Percentiles rank a stretch among this genome's conserved stretches.
phyloP scores from a whole-genome alignment of 2,888 invertebrate species.

The Campoplex nolae region DNA sequence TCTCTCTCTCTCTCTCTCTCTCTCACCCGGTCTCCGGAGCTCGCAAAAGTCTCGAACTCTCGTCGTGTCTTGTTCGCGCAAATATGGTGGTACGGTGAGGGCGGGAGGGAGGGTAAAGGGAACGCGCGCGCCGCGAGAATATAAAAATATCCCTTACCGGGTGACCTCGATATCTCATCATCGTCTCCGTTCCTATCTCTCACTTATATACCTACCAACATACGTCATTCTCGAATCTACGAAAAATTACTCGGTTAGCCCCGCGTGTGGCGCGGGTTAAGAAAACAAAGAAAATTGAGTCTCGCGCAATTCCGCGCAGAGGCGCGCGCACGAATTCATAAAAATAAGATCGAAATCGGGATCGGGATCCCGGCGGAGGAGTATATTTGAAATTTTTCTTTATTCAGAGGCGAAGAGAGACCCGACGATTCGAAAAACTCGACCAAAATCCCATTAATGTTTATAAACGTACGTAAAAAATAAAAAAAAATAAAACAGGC shows the following conservation, averaged over 20 bases:
- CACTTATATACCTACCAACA: background rate
- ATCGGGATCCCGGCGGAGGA: too few relatives aligned
- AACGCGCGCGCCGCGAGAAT: conserved; percentile 54
- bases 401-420: background rate
- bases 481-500: background rate
- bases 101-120: background rate
- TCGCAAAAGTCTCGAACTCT: conserved; percentile 33
- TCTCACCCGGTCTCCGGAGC: background rate
- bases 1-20: conserved; percentile 19
- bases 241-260: background rate
- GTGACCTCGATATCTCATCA: conserved; percentile 67
- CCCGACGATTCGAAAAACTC: background rate
- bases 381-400: too few relatives aligned
- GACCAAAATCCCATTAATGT: background rate
- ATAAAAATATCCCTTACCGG: conserved; percentile 66
- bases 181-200: conserved; percentile 50
- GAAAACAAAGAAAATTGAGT: background rate
- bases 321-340: background rate
- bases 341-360: background rate
- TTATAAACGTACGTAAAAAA: background rate
- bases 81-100: background rate
- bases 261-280: background rate
- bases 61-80: conserved; percentile 47
- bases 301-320: background rate
- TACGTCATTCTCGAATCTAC: conserved; percentile 5